These are phyloP conservation scores for Drymodes brunneopygia DNA, from an alignment of 2,113 vertebrate species.

Conservation along the genomic window DNA sequence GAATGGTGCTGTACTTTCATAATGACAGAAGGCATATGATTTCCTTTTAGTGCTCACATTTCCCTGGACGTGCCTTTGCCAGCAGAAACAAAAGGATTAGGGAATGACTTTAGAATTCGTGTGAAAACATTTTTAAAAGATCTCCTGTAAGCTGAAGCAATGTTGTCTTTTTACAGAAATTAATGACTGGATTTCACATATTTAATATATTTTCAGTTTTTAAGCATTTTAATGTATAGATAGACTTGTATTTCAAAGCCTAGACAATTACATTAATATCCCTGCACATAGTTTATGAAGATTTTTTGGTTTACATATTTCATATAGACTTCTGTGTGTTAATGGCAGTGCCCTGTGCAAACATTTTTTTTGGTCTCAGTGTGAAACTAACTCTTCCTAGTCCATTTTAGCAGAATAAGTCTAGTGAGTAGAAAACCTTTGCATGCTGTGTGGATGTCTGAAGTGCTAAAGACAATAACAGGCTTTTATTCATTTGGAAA, in stretches of 20 bases:
- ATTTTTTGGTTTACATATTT: background rate
- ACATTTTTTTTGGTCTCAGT: background rate
- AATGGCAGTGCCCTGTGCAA: background rate
- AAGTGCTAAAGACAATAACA: background rate
- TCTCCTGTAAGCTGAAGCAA: background rate
- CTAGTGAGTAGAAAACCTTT: background rate
- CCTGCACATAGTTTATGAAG: background rate
- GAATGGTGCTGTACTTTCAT: background rate
- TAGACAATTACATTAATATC: background rate
- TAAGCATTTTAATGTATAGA: background rate
- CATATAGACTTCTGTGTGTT: background rate
- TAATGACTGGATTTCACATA: background rate
- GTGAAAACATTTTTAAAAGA: background rate
- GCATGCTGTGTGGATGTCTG: background rate
- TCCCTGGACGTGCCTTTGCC: background rate
- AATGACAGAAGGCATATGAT: background rate
- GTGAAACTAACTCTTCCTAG: background rate
- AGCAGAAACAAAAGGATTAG: background rate
- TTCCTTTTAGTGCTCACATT: background rate
- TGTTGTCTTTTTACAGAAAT: background rate
- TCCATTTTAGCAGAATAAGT: background rate
- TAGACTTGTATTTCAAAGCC: background rate
- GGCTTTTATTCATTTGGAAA: background rate
- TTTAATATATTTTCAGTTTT: background rate
- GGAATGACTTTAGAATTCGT: background rate